Evolutionary conservation across 2,888 invertebrate species (phyloP), one percentile per base, ranked within the genome.

Genomic region (Apotomis betuletana): DNA sequence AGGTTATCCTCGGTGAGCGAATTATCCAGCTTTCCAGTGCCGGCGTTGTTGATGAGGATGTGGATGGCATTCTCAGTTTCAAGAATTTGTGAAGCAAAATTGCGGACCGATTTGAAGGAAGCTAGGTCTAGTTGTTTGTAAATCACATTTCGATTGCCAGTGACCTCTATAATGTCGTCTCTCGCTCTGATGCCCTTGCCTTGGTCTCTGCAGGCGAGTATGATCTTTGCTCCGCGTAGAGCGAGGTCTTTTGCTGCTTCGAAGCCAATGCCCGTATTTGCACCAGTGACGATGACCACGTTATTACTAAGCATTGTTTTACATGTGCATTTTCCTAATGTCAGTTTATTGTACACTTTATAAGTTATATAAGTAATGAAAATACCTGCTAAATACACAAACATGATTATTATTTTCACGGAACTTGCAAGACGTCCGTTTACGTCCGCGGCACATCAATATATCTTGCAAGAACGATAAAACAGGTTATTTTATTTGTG

Each of bases 31-130:
- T 94, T 94, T 75, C 96, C 94, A 0, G 95, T 96, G 3, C 97
- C 98, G 3, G 98, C 98, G 84, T 98, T 98, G 85, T 97, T 97
- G 71, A 98, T 95, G 12, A 98, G 88, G 10, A 97, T 96, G 85
- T 98, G 96, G 60, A 98, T 85, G 81, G 92, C 94, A 10, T 88
- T 80, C 86, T 97, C 96, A 0, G 94, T 95, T 80, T 94, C 92
- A 41, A 95, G 93, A 58, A 98, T 94, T 74, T 96, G 96, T 4
- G 94, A 94, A 0, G 96, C 97, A 85, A 98, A 98, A 74, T 95
- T 94, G 12, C 96, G 94, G 12, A 97, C 94, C 0, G 97, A 97
- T 78, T 95, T 94, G 74, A 96, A 94, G 0, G 96, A 96, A 5
- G 96, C 94, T 67, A 97, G 85, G 84, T 97, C 96, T 59, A 97